These are phyloP conservation scores for Hesperia comma DNA, from an alignment of 2,888 invertebrate species.

Conservation along the genomic window DNA sequence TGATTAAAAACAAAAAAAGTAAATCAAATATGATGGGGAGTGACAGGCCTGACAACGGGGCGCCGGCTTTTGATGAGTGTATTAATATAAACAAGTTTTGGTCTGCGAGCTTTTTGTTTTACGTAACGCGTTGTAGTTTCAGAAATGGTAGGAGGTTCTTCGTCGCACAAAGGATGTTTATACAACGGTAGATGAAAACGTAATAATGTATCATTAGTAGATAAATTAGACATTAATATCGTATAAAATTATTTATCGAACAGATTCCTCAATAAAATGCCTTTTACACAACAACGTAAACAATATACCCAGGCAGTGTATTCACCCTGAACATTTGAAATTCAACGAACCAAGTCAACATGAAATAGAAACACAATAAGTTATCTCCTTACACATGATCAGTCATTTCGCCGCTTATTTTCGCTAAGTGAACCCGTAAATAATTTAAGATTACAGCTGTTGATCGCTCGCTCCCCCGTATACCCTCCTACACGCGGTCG, in stretches of 20 bases:
- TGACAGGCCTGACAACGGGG: constrained; percentile 28
- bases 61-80: constrained; percentile 30
- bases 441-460: constrained; percentile 60
- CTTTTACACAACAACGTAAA: background rate
- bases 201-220: background rate
- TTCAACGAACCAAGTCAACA: background rate
- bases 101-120: constrained; percentile 10
- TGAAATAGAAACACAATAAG: constrained; percentile 13
- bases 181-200: background rate
- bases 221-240: too few species aligned
- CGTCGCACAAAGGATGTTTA: background rate
- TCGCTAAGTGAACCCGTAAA: constrained; percentile 50
- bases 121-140: background rate
- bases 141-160: background rate
- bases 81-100: constrained; percentile 28
- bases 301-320: background rate
- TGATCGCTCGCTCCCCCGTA: constrained; percentile 59
- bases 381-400: constrained; percentile 22
- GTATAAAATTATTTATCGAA: too few species aligned
- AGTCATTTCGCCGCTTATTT: constrained; percentile 37
- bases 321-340: background rate
- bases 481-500: constrained; percentile 17
- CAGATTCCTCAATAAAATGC: too few species aligned
- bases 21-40: constrained; percentile 43
- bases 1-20: constrained; percentile 61